Evolutionary conservation across 2,113 vertebrate genomes (phyloP).

Genomic region (Stegostoma tigrinum): DNA sequence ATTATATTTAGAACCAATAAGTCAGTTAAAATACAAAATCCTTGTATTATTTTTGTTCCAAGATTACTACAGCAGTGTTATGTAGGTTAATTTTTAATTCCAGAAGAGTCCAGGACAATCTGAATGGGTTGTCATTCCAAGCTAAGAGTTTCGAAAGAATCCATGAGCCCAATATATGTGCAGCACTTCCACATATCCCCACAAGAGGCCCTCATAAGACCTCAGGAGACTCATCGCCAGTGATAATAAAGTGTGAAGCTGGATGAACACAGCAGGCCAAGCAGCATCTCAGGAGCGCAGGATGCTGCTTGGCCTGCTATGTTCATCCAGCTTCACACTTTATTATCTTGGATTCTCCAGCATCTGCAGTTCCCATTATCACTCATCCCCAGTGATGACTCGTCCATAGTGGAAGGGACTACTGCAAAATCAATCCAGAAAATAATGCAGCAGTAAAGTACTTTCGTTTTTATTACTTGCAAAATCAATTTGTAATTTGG

Average conservation of each 20-base stretch:
- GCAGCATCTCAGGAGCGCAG: too few species aligned
- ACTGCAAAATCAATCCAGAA: background rate
- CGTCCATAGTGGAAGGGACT: background rate
- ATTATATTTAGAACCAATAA: background rate
- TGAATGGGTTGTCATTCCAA: background rate
- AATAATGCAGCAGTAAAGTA: background rate
- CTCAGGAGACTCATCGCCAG: background rate
- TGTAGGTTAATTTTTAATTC: constrained; percentile 2
- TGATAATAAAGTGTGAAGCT: too few species aligned
- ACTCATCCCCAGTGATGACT: background rate
- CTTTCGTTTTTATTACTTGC: background rate
- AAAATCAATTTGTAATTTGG: background rate
- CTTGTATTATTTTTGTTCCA: background rate
- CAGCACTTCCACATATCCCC: background rate
- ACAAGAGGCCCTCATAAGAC: constrained; percentile 22
- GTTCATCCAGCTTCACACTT: too few species aligned
- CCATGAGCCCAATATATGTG: background rate
- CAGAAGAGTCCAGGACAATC: background rate
- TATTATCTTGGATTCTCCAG: too few species aligned
- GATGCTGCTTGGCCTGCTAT: too few species aligned
- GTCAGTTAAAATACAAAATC: background rate
- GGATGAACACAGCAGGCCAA: too few species aligned
- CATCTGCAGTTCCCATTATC: too few species aligned
- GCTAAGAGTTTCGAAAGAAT: background rate
- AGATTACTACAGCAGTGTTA: background rate